Percentiles rank a stretch among this genome's conserved stretches.
phyloP scores from a whole-genome alignment of 2,888 invertebrate genomes.

The Ferrisia virgata region DNA sequence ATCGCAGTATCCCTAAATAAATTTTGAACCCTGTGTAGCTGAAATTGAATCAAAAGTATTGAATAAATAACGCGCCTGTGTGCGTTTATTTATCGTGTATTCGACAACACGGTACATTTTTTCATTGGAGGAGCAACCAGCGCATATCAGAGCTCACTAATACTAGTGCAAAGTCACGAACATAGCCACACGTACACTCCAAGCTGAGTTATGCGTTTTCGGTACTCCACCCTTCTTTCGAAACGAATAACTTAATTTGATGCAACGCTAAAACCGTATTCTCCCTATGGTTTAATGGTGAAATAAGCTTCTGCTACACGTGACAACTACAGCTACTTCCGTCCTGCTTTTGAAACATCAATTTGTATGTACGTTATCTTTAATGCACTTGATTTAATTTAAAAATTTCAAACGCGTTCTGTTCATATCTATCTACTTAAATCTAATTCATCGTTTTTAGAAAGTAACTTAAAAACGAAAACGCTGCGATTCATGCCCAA shows the following conservation, averaged over 20 bases:
- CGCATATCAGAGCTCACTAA: conserved; percentile 29
- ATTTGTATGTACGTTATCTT: neutral
- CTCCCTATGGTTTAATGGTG: conserved; percentile 8
- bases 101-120: conserved; percentile 8
- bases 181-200: conserved; percentile 5
- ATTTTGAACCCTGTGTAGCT: too few relatives aligned
- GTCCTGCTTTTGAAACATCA: neutral
- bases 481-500: neutral
- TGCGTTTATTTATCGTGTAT: conserved; percentile 38
- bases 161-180: conserved; percentile 7
- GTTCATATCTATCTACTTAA: too few relatives aligned
- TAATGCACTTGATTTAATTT: neutral
- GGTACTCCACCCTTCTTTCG: conserved; percentile 40
- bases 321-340: neutral
- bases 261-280: conserved; percentile 31
- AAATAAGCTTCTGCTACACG: conserved; percentile 19
- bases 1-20: too few relatives aligned
- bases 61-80: neutral
- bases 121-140: conserved; percentile 41
- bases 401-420: neutral
- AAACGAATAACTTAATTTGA: conserved; percentile 43
- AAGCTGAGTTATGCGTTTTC: neutral
- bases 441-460: too few relatives aligned
- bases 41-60: too few relatives aligned
- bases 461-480: neutral